Evolutionary conservation across 1,140 invertebrate species (phyloP), one percentile per base, ranked within the genome.

Genomic region (Euura saliciscinereae): DNA sequence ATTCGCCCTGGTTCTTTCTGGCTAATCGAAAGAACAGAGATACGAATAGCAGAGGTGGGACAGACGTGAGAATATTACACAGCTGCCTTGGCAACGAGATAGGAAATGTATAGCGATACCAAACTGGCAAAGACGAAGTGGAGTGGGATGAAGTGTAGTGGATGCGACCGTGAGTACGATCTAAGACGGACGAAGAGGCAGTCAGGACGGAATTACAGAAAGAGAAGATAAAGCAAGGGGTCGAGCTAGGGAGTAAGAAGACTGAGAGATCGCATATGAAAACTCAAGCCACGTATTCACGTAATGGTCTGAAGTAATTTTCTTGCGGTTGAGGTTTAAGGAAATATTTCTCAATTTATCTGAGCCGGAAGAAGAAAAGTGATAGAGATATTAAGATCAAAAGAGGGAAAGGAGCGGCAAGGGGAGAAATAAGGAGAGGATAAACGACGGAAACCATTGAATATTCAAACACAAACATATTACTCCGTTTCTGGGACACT

Each of bases 281-380:
- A 59, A 59, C 51, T 59, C 51, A n/a, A 59, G 51, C 51, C 51
- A 59, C 51, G 51, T 59, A 59, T 59, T 59, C 51, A 59, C 51
- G 8, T 4, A 59, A 59, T 59, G 51, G 10, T 59, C 51, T 59
- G 51, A 59, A n/a, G 51, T 59, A 59, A 59, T 59, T 59, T 59
- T 59, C 51, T 59, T 59, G 51, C 51, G 51, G 51, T 59, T 59
- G 10, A 59, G 51, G 51, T 59, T 59, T 59, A 59, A 59, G 51
- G 51, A 59, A 59, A 59, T 59, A 59, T 59, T 59, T n/a, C 51
- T 59, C 3, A 59, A 59, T 59, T 59, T 59, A 8, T 59, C 13
- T 59, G 51, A 59, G 51, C 51, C 8, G 51, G 51, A 59, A 59
- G 51, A 59, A n/a, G 13, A 59, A 59, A n/a, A 59, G 51, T 59